Base-by-base conservation (phyloP, 2,113 vertebrate species). In the Chitala chitala region DNA sequence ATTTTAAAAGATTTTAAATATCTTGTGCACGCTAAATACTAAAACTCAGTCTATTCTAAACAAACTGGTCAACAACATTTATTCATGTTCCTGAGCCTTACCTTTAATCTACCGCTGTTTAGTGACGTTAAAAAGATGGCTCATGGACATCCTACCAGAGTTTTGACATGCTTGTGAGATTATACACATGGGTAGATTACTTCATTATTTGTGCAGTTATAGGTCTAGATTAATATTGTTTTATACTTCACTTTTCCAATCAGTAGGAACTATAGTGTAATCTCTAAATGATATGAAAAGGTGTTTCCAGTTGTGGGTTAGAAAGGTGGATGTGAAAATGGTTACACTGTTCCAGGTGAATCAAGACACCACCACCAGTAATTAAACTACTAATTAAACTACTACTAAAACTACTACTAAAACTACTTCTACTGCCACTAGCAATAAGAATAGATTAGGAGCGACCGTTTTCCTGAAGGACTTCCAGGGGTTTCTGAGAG, bases 1-100 rank as follows among this genome's bases (percentile, higher is more conserved):
- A 79, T 76, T 40, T 59, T 75, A 78, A 79, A n/a, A n/a, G n/a
- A n/a, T n/a, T n/a, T 58, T 82, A 83, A 83, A 79, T 72, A 78
- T 85, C 74, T 80, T 81, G 81, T 72, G 83, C 81, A 81, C 79
- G 78, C 83, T 84, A 86, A 77, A 85, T 82, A 79, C 64, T 68
- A 68, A 24, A 68, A n/a, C 64, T 46, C 76, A 68, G 68, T 86
- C 80, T 87, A 86, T 78, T 84, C 87, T 87, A 86, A 78, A 80
- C 81, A 81, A 84, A 82, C 78, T 74, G 79, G 55, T 64, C 15
- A 29, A 68, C 82, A 78, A 85, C 76, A 73, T 59, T 76, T 72
- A 78, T 75, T 53, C 77, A 82, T 85, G 85, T 83, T 83, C 73
- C 77, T 53, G 66, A 44, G 50, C 26, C 76, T 73, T 75, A 78